Evolutionary conservation across 2,797 vertebrate species (phyloP).

Genomic region (Bryconaethiops microstoma): DNA sequence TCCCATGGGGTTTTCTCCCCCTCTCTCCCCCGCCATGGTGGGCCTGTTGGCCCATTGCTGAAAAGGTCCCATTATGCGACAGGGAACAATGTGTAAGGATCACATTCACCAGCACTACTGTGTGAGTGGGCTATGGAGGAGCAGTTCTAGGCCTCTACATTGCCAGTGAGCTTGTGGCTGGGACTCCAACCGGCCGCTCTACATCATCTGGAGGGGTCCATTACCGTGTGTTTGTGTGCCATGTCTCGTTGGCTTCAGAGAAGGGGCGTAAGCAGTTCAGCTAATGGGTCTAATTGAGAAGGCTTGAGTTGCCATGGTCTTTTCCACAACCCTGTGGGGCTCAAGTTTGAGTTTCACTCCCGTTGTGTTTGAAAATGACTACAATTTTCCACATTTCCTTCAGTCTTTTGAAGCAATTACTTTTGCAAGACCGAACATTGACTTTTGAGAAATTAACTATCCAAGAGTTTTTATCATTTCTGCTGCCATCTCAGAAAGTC

Average conservation of each 20-base stretch:
- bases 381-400: slow-evolving; percentile 5
- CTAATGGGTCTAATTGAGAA: slow-evolving; percentile 80
- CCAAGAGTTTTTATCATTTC: neutral
- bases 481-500: neutral
- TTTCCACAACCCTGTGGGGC: slow-evolving; percentile 62
- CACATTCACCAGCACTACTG: slow-evolving; percentile 77
- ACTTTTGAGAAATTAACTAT: neutral
- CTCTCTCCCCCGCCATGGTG: slow-evolving; percentile 53
- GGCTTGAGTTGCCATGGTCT: slow-evolving; percentile 75
- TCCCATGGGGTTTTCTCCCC: slow-evolving; percentile 71
- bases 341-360: slow-evolving; percentile 60
- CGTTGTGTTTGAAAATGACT: slow-evolving; percentile 20
- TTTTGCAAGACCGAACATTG: neutral
- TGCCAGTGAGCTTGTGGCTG: slow-evolving; percentile 66
- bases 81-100: slow-evolving; percentile 81
- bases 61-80: slow-evolving; percentile 81
- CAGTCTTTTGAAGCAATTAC: neutral
- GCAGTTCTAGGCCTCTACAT: slow-evolving; percentile 62
- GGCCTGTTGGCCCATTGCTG: slow-evolving; percentile 65
- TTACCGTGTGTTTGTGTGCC: slow-evolving; percentile 77
- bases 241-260: slow-evolving; percentile 75
- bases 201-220: slow-evolving; percentile 71
- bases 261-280: slow-evolving; percentile 70
- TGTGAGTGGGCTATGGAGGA: slow-evolving; percentile 71
- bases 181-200: slow-evolving; percentile 56